Evolutionary conservation across 2,797 vertebrate species (phyloP), one percentile per base, ranked within the genome.

Genomic region (Argyrosomus regius): DNA sequence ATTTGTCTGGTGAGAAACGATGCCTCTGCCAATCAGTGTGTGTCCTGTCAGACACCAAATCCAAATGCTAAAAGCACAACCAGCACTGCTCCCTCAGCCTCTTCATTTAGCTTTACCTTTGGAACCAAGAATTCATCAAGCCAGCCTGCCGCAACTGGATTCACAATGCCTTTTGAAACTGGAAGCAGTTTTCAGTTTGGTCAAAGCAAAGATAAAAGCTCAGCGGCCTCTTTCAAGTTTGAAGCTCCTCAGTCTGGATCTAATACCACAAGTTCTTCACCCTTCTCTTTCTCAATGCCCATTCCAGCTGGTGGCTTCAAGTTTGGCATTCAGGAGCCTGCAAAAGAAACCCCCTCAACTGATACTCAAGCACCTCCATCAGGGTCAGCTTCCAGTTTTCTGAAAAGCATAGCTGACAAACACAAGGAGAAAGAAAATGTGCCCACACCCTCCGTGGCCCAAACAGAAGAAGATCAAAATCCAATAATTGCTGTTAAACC

Each of bases 291-390:
- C 92, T 94, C 97, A 75, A 89, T 96, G 90, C 93, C 96, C 39
- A 78, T 74, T 43, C 43, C 94, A 84, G 7, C 89, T 65, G 88
- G 82, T 39, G 95, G 95, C 43, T 98, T 98, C 90, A 98, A 97
- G 82, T 99, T 99, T 96, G 97, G 97, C 28, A 94, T 96, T 93
- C 93, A 95, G 68, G 97, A 97, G 0, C 14, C 92, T 22, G 85
- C 24, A 75, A 93, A 94, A 63, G 95, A 92, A 85, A 74, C 81
- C 3, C 62, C 81, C 39, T 62, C 80, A 58, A 57, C 82, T 71
- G 78, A 86, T 10, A 45, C 56, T 69, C 81, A 82, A 61, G 31
- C 71, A 5, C 59, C 68, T 61, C 64, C 90, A 78, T 88, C 94
- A 17, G 83, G 71, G 58, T 88, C 95, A 64, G 92, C 94, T 24